Evolutionary conservation across 1,140 invertebrate species (phyloP).

Genomic region (Eriosoma lanigerum): DNA sequence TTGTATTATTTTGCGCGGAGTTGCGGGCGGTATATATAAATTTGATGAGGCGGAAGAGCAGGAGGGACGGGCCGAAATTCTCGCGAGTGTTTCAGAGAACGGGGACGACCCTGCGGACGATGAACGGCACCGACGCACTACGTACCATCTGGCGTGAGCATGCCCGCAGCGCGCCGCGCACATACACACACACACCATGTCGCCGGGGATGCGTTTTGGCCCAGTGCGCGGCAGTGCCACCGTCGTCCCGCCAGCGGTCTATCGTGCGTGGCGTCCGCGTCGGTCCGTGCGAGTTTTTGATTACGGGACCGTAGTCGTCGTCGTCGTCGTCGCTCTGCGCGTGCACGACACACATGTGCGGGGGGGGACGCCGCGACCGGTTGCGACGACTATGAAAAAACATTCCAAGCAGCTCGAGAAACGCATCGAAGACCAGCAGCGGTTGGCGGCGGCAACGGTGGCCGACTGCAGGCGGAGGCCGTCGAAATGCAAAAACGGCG

Average conservation of each 20-base stretch:
- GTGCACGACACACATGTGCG: background rate
- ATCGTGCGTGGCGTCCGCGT: slow-evolving; percentile 11
- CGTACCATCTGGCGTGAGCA: slow-evolving; percentile 42
- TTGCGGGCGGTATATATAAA: no score
- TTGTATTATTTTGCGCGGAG: no score
- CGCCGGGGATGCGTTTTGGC: slow-evolving; percentile 32
- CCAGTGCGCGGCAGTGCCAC: slow-evolving; percentile 36
- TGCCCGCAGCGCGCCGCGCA: slow-evolving; percentile 22
- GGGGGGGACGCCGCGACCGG: background rate
- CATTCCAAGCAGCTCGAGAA: slow-evolving; percentile 57
- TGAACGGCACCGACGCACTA: slow-evolving; percentile 39
- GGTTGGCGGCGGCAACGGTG: background rate
- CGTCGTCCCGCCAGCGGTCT: slow-evolving; percentile 10
- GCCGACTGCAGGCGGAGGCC: slow-evolving; percentile 53
- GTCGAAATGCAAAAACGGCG: slow-evolving; percentile 55
- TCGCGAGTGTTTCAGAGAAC: background rate
- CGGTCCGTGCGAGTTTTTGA: slow-evolving; percentile 14
- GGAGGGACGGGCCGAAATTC: background rate
- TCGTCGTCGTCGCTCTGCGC: background rate
- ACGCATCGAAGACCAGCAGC: slow-evolving; percentile 40
- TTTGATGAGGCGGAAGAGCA: no score
- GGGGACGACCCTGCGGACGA: slow-evolving; percentile 16
- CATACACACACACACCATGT: background rate
- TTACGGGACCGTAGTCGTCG: no score
- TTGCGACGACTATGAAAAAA: slow-evolving; percentile 38